Conservation (phyloP, 2,797 vertebrate genomes). For the Neomorphus geoffroyi region DNA sequence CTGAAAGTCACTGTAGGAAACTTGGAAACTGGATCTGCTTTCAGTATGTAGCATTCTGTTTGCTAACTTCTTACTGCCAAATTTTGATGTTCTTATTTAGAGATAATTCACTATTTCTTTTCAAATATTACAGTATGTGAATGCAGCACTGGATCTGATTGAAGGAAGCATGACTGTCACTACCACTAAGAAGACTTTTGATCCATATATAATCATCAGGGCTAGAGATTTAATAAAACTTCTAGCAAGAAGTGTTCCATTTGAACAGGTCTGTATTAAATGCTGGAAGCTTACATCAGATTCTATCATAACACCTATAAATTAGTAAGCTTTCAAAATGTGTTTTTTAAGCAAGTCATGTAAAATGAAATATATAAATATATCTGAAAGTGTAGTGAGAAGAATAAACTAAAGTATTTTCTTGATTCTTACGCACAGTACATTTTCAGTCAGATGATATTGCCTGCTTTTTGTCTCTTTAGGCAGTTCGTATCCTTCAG, state of each 20-base stretch:
- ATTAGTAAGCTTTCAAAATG: neutral
- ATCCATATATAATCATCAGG: constrained; percentile 90
- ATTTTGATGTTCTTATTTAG: neutral
- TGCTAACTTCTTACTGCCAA: neutral
- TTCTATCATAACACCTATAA: neutral
- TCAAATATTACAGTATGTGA: constrained; percentile 80
- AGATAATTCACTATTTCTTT: neutral
- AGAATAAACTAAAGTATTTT: neutral
- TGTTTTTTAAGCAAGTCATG: neutral
- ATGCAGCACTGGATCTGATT: constrained; percentile 89
- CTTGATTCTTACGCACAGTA: neutral
- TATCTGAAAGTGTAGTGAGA: neutral
- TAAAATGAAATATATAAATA: neutral
- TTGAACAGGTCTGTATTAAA: constrained; percentile 87
- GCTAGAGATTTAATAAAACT: constrained; percentile 96
- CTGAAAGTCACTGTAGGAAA: neutral
- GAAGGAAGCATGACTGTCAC: constrained; percentile 94
- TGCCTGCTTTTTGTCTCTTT: neutral
- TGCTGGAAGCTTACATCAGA: neutral
- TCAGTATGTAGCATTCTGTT: fast-evolving
- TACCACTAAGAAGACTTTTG: constrained; percentile 94
- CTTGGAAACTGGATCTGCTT: neutral
- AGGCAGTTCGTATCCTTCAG: constrained; percentile 93
- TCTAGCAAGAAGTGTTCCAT: constrained; percentile 92
- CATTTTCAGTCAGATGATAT: neutral